Evolutionary conservation across 1,140 invertebrate genomes (phyloP), one percentile per base, ranked within the genome.

Genomic region (Nilaparvata lugens): DNA sequence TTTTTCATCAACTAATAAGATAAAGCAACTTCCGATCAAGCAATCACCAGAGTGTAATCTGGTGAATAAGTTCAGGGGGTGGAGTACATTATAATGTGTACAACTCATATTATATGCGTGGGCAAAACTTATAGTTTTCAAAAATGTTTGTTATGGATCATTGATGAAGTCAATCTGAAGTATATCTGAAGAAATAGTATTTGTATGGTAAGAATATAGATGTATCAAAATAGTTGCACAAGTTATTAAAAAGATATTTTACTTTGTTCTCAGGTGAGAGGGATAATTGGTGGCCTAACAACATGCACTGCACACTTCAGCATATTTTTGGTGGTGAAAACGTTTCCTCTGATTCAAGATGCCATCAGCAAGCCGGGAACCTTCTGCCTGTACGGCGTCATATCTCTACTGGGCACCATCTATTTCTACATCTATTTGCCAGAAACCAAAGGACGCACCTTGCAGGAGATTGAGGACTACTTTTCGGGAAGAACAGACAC

Each of bases 401-500:
- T 82, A 60, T 84, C 84, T 5, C 66, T 74, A 53, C 11, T 69
- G 72, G 78, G 76, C 54, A 72, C 78, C 28, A 58, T 85, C 2
- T 80, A 81, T 58, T 73, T 86, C 48, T 83, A 76, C 57, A 75
- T 83, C 52, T 84, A 77, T 60, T 72, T 92, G 14, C 88, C 89
- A n/a, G 90, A 93, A 72, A 93, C 89, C 0, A 91, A 89, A 71
- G 85, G 83, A 7, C 81, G 82, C 66, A 81, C 79, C 1, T 72
- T 91, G 9, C 87, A 89, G 71, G 88, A 91, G 69, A 89, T 92
- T 23, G 83, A 86, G 70, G 83, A 84, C 65, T 83, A 83, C 61
- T 86, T 83, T 65, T 80, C 79, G 4, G 80, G 80, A 2, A 74
- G 78, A 31, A 75, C 66, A n/a, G 67, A 72, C 52, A 67, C 67